These are phyloP conservation scores for Cantharis rufa DNA, from an alignment of 2,888 invertebrate genomes.

Conservation along the genomic window DNA sequence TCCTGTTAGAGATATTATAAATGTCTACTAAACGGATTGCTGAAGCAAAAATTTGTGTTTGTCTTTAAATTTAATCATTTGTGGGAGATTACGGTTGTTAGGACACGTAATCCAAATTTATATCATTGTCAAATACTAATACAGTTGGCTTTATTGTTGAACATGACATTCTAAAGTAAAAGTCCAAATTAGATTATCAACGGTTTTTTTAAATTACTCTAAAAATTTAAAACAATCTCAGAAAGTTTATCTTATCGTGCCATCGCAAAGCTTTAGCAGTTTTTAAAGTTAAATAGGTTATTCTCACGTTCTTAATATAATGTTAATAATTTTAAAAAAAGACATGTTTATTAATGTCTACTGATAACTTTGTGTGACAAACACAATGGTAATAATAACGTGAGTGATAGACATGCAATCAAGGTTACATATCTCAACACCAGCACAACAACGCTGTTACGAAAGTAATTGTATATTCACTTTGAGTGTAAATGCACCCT, in stretches of 20 bases:
- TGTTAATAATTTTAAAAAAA: neutral
- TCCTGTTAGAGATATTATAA: conserved; percentile 50
- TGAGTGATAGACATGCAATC: neutral
- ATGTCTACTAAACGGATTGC: conserved; percentile 46
- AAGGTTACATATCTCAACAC: neutral
- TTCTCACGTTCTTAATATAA: neutral
- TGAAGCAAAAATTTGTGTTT: conserved; percentile 51
- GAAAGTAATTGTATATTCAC: neutral
- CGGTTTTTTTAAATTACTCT: neutral
- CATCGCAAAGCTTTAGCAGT: neutral
- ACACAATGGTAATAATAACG: neutral
- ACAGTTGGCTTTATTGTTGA: neutral
- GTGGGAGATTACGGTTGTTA: conserved; percentile 49
- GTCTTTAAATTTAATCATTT: conserved; percentile 50
- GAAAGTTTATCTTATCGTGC: neutral
- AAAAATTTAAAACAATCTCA: neutral
- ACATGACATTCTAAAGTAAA: neutral
- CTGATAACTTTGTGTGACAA: neutral
- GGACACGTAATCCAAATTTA: conserved; percentile 49
- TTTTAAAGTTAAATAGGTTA: neutral
- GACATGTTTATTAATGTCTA: neutral
- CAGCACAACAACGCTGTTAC: neutral
- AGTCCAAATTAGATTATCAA: neutral
- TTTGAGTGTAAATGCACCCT: no score
- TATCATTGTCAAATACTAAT: conserved; percentile 37